Evolutionary conservation across 2,113 vertebrate species (phyloP).

Genomic region (Toxostoma redivivum): DNA sequence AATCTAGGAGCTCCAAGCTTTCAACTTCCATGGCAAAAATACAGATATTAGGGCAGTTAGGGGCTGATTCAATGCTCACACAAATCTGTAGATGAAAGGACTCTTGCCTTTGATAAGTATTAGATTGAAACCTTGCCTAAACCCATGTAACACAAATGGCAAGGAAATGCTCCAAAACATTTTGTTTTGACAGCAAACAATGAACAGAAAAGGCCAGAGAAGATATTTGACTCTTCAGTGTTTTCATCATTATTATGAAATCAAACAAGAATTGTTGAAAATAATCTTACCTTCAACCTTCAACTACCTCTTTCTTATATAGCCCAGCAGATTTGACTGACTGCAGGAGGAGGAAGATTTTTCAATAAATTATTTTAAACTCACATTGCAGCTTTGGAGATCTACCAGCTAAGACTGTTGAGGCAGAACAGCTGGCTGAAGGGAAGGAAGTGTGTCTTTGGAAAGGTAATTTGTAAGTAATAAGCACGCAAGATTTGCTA

Average conservation of each 20-base stretch:
- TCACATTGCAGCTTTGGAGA: not conserved
- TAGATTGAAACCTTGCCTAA: not conserved
- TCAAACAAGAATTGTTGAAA: not conserved
- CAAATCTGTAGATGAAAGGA: not conserved
- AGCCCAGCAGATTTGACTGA: not conserved
- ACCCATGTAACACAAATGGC: not conserved
- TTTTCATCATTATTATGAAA: not conserved
- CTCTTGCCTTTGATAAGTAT: not conserved
- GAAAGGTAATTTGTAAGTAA: slow-evolving; percentile 46
- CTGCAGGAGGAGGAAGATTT: not conserved
- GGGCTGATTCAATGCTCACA: not conserved
- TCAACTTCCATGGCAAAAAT: not conserved
- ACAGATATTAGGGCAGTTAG: not conserved
- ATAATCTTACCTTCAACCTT: not conserved
- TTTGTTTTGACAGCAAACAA: not conserved
- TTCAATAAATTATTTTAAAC: not conserved
- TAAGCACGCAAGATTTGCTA: slow-evolving; percentile 7
- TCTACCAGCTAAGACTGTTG: slow-evolving; percentile 9
- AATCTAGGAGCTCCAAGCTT: not conserved
- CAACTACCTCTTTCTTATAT: not conserved
- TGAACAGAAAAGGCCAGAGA: not conserved
- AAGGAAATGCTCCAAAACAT: not conserved
- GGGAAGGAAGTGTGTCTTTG: slow-evolving; percentile 34
- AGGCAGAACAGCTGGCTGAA: slow-evolving; percentile 50
- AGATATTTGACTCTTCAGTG: not conserved